These are phyloP conservation scores for Rutpela maculata DNA, from an alignment of 2,888 invertebrate species.

Conservation along the genomic window DNA sequence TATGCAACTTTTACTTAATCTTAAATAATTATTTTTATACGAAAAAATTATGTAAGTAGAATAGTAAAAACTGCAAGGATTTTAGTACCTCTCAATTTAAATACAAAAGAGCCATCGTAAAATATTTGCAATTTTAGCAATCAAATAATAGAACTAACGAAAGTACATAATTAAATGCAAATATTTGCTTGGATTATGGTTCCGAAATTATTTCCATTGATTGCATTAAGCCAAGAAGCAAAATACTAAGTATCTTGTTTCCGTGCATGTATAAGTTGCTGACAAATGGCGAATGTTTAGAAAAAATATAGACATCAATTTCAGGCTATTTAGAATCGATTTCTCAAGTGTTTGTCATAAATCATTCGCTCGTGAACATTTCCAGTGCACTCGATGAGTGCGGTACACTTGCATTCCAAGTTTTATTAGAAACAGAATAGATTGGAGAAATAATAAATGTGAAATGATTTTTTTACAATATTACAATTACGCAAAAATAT, in stretches of 20 bases:
- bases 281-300: not conserved
- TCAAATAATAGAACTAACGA: too few relatives aligned
- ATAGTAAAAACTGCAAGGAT: too few relatives aligned
- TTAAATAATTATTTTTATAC: too few relatives aligned
- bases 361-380: not conserved
- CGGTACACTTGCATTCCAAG: not conserved
- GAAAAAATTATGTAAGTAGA: too few relatives aligned
- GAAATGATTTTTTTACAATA: too few relatives aligned
- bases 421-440: too few relatives aligned
- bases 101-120: too few relatives aligned
- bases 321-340: constrained; percentile 3
- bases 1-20: too few relatives aligned
- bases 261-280: not conserved
- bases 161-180: not conserved
- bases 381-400: not conserved
- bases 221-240: not conserved
- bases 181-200: not conserved
- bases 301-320: constrained; percentile 10
- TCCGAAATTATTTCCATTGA: not conserved
- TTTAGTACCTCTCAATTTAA: too few relatives aligned
- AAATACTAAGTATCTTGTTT: not conserved
- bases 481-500: too few relatives aligned
- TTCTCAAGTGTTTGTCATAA: not conserved
- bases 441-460: too few relatives aligned
- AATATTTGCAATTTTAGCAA: too few relatives aligned